Percentiles rank a stretch among this genome's conserved stretches.
These are phyloP conservation scores for Podotricha telesiphe DNA, from an alignment of 2,888 invertebrate species.

Conservation along the genomic window DNA sequence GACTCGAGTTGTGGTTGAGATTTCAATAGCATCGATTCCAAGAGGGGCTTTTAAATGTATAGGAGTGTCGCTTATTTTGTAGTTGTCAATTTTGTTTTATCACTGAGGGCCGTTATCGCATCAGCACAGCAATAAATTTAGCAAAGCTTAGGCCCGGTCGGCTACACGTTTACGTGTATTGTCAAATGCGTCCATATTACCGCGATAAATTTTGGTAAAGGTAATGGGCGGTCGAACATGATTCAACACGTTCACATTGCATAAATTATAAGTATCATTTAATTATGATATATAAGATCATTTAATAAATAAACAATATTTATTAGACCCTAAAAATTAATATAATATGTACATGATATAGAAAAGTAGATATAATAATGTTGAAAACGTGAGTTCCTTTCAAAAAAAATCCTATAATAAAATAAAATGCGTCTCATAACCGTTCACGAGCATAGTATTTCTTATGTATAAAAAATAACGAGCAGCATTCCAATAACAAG, in stretches of 20 bases:
- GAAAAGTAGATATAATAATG: not conserved
- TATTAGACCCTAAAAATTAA: not conserved
- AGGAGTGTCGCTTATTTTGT: constrained; percentile 39
- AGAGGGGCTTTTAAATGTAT: constrained; percentile 42
- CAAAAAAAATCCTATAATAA: constrained; percentile 21
- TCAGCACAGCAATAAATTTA: constrained; percentile 42
- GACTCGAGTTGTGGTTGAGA: constrained; percentile 46
- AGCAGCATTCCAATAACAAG: constrained; percentile 43
- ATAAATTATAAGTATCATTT: constrained; percentile 13
- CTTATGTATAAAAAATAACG: constrained; percentile 42
- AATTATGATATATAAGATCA: constrained; percentile 15
- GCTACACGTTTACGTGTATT: constrained; percentile 39
- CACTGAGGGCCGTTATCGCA: constrained; percentile 41
- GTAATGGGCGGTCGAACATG: constrained; percentile 36
- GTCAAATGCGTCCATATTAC: constrained; percentile 40
- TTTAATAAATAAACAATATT: not conserved
- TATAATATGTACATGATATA: not conserved
- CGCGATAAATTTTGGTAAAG: constrained; percentile 39
- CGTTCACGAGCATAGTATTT: constrained; percentile 27
- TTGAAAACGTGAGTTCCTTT: constrained; percentile 1
- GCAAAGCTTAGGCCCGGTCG: constrained; percentile 37
- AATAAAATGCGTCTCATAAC: constrained; percentile 29
- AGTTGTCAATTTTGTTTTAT: constrained; percentile 41
- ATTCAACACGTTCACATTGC: constrained; percentile 33
- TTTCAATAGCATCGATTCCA: constrained; percentile 47